These are phyloP conservation scores for Myotis daubentonii DNA, from an alignment of 2,797 vertebrate species.

Conservation along the genomic window DNA sequence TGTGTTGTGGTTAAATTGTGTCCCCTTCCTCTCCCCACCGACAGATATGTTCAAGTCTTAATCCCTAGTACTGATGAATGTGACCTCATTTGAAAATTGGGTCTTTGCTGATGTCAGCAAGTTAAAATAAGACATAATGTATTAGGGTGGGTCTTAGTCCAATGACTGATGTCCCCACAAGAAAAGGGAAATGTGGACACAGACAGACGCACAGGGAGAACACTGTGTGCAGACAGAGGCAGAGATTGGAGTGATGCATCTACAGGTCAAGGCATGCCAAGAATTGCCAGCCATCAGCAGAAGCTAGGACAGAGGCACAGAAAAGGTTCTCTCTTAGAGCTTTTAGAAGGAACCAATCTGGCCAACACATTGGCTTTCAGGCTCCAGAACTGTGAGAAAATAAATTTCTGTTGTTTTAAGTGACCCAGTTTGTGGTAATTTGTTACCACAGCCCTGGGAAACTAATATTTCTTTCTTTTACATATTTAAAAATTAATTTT, in stretches of 20 bases:
- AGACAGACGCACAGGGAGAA: neutral
- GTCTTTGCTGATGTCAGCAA: neutral
- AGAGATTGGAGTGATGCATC: neutral
- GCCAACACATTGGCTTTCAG: neutral
- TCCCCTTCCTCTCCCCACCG: rapidly evolving
- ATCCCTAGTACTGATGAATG: neutral
- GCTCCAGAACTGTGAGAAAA: neutral
- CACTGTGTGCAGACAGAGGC: neutral
- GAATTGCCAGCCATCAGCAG: neutral
- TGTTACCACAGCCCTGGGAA: neutral
- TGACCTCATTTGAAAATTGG: neutral
- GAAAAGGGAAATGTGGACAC: neutral
- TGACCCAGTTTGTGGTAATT: neutral
- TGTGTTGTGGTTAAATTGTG: neutral
- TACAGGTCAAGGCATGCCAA: neutral
- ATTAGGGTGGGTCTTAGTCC: neutral
- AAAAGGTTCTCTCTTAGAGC: neutral
- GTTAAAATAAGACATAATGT: neutral
- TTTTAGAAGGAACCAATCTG: neutral
- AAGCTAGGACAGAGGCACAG: neutral
- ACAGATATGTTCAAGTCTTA: neutral
- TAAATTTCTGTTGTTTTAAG: neutral
- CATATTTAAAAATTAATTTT: neutral
- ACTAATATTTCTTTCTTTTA: neutral
- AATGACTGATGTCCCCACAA: neutral